Evolutionary conservation across 2,797 vertebrate species (phyloP), one percentile per base, ranked within the genome.

Genomic region (Semotilus atromaculatus): DNA sequence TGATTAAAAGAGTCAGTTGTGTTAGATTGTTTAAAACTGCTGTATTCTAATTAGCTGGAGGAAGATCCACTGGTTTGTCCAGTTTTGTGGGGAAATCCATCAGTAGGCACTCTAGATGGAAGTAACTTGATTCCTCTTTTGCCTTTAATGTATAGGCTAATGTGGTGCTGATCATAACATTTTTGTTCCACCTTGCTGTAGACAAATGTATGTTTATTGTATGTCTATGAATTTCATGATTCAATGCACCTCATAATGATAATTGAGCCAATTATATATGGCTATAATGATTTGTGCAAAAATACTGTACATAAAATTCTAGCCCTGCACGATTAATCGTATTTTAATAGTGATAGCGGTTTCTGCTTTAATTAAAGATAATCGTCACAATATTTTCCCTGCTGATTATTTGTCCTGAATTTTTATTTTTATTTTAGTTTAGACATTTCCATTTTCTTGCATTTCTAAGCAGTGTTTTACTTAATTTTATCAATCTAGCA

Each of bases 31-130:
- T 85, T 66, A 45, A 64, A 72, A 60, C 23, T 70, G 34, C 21
- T 77, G 4, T 72, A 66, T 55, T 64, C 51, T 77, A 43, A 71
- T 58, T 14, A 64, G 60, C 45, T 53, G 76, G 66, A n/a, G 51
- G 75, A 85, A 60, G 84, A 86, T 84, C 71, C 45, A 90, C 88
- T 86, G 86, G 89, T 86, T 84, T 7, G 34, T 88, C 87, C 68
- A 48, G 88, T 90, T 88, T 51, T 26, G 45, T 26, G 23, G 53
- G 66, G 51, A 83, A 82, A 64, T 82, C 26, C 31, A 58, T n/a
- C 6, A 48, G 66, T n/a, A 60, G 71, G 13, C 21, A 55, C 55
- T 64, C 34, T 66, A 75, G 14, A n/a, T 78, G 76, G 66, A 78
- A 83, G 85, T 51, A 7, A 40, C 8, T 31, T 66, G 67, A 19